Evolutionary conservation across 1,140 invertebrate genomes (phyloP).

Genomic region (Agrypnia vestita): DNA sequence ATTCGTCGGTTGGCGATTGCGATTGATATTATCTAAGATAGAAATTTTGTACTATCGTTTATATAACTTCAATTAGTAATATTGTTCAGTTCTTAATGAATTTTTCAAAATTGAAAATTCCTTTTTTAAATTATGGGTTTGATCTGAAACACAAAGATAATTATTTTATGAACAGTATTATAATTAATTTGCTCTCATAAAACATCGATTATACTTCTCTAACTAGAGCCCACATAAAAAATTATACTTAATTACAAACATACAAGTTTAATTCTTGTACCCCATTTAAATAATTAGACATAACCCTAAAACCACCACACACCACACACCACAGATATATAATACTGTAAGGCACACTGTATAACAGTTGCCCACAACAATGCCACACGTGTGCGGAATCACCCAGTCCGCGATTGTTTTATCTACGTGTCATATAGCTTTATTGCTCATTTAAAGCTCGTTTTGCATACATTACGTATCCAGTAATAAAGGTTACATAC

Average conservation of each 20-base stretch:
- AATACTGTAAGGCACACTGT: neutral
- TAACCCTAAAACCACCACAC: conserved; percentile 18
- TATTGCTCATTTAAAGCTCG: conserved; percentile 13
- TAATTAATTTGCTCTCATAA: too few relatives aligned
- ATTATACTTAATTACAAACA: neutral
- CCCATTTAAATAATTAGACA: neutral
- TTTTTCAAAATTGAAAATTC: too few relatives aligned
- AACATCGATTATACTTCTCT: too few relatives aligned
- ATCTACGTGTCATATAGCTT: conserved; percentile 28
- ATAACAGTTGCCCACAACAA: neutral
- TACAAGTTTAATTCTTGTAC: neutral
- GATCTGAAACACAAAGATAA: too few relatives aligned
- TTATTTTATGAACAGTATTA: too few relatives aligned
- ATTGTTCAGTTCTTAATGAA: too few relatives aligned
- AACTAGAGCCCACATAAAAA: neutral
- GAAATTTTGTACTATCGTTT: too few relatives aligned
- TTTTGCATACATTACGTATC: neutral
- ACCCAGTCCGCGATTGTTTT: conserved; percentile 22
- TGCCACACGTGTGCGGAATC: conserved; percentile 20
- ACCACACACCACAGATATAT: neutral
- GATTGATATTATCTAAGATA: too few relatives aligned
- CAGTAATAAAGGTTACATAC: too few relatives aligned
- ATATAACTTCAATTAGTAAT: too few relatives aligned
- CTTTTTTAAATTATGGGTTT: too few relatives aligned
- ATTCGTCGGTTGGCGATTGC: too few relatives aligned